phyloP scores from a whole-genome alignment of 1,140 invertebrate species.

The Diachasmimorpha longicaudata region DNA sequence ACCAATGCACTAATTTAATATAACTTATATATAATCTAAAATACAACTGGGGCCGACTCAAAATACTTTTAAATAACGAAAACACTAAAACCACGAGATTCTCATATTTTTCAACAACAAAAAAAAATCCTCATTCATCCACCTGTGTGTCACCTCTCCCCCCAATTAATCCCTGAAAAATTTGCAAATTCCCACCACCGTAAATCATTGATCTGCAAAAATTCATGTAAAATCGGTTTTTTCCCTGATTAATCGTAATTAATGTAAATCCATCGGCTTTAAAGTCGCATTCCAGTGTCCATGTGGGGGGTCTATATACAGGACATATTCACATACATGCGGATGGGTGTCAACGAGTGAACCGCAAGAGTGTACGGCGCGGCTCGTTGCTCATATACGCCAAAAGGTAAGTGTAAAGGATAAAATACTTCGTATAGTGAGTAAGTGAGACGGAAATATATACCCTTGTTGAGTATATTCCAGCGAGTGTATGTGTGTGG shows the following conservation, averaged over 20 bases:
- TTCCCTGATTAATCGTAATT: slow-evolving; percentile 7
- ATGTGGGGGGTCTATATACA: slow-evolving; percentile 17
- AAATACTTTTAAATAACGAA: too few relatives aligned
- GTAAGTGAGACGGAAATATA: background rate
- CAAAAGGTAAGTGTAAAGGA: slow-evolving; percentile 9
- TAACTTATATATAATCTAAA: too few relatives aligned
- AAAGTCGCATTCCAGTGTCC: background rate
- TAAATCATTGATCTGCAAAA: background rate
- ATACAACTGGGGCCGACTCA: too few relatives aligned
- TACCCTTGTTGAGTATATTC: background rate
- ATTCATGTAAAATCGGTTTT: background rate
- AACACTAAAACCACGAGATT: too few relatives aligned
- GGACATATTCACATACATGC: background rate
- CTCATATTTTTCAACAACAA: too few relatives aligned
- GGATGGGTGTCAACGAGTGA: slow-evolving; percentile 2
- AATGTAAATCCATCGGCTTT: slow-evolving; percentile 16
- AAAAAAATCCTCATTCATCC: too few relatives aligned
- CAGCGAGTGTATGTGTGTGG: background rate
- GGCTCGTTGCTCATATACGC: background rate
- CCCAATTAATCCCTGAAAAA: too few relatives aligned
- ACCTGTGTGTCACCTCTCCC: too few relatives aligned
- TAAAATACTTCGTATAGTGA: background rate
- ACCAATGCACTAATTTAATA: too few relatives aligned
- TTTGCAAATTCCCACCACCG: too few relatives aligned
- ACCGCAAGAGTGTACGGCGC: background rate